Base-by-base conservation (phyloP, 2,888 invertebrate species). In the Sphinx pinastri region DNA sequence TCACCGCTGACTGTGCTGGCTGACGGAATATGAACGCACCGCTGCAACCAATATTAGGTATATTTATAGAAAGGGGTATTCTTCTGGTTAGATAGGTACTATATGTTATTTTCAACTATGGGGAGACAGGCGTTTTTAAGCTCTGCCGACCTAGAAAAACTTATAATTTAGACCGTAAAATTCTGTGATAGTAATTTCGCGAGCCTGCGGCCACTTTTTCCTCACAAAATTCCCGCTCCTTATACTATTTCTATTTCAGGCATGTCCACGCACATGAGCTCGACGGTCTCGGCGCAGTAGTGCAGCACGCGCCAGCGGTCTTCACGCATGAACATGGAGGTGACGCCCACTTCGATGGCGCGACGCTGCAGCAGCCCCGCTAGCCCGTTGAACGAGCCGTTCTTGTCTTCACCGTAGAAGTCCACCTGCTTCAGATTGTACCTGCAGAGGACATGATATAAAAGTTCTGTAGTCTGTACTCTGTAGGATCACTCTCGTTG, bases 1-100 rank as follows among this genome's bases (percentile, higher is more conserved):
- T 89, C 54, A 96, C 95, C 0, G 95, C 93, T 0, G 96, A 95
- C 16, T 95, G 90, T 3, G 95, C 88, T 2, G 96, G 96, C 82
- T 96, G 96, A 0, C 95, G 94, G 84, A 96, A 96, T 81, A 96
- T 91, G 70, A 95, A 93, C 4, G 94, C 92, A 0, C 95, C 93
- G 38, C 95, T 94, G 80, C 79, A 83, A 72, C 11, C 13, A 10
- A 16, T 12, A 10, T 38, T 25, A 25, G 49, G 2, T 49, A 5
- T 19, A 16, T 6, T 2, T 13, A 1, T 1, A 45, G 14, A 38
- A 5, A 38, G 38, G 38, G 7, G 38, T 38, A 38, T 25, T 2
- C 25, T 25, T 25, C 25, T 25, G 25, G 25, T 2, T 25, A 25
- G 25, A 25, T 25, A 25, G 25, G 25, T 25, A 25, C 25, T 25